phyloP scores from a whole-genome alignment of 2,797 vertebrate species.

The Hapalemur alaotrensis region DNA sequence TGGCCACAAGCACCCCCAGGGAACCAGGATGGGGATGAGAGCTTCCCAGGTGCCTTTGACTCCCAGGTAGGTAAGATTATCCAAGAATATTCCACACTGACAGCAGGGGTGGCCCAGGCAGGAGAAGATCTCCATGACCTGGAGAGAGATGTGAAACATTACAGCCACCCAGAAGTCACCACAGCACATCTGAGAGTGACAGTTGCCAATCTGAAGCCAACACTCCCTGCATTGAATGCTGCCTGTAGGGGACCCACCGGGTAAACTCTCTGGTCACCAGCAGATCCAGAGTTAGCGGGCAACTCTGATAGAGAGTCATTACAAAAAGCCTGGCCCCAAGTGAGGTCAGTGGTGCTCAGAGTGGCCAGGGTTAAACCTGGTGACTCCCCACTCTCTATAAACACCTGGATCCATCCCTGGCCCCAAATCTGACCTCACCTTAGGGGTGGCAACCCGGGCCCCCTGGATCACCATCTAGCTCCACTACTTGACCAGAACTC shows the following conservation, averaged over 20 bases:
- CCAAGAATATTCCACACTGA: not conserved
- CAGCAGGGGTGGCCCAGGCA: not conserved
- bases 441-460: not conserved
- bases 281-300: not conserved
- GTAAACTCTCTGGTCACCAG: not conserved
- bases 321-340: not conserved
- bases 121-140: not conserved
- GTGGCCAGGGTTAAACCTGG: not conserved
- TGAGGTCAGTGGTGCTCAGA: not conserved
- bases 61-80: not conserved
- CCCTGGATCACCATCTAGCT: not conserved
- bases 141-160: fast-evolving
- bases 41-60: not conserved
- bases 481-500: not conserved
- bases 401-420: not conserved
- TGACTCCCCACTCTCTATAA: not conserved
- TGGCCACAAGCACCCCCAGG: not conserved
- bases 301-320: not conserved
- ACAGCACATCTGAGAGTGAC: too few species aligned
- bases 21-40: not conserved
- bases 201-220: not conserved
- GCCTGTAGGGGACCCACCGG: not conserved
- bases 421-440: not conserved
- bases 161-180: not conserved
- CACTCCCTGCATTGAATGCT: not conserved